phyloP scores from a whole-genome alignment of 2,888 invertebrate species.

The Malthinus flaveolus region DNA sequence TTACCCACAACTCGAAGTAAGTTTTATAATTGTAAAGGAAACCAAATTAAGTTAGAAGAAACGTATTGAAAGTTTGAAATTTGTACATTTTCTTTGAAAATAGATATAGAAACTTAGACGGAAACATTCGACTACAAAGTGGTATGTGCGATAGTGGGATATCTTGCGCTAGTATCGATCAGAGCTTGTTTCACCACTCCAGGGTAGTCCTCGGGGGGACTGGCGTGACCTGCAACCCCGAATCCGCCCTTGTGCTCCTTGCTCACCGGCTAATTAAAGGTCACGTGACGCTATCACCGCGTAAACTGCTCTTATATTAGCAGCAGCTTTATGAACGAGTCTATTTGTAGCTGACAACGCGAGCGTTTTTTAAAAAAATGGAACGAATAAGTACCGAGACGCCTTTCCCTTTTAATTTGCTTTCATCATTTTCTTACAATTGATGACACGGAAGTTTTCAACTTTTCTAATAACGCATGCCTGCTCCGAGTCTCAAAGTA shows the following conservation, averaged over 20 bases:
- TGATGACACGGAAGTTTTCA: too few relatives aligned
- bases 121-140: slow-evolving; percentile 25
- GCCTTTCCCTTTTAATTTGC: slow-evolving; percentile 24
- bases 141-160: slow-evolving; percentile 30
- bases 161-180: slow-evolving; percentile 43
- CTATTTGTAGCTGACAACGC: slow-evolving; percentile 28
- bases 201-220: slow-evolving; percentile 47
- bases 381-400: slow-evolving; percentile 17
- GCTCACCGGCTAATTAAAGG: slow-evolving; percentile 51
- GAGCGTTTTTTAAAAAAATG: too few relatives aligned
- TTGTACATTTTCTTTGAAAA: slow-evolving; percentile 5
- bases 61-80: neutral
- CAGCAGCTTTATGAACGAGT: slow-evolving; percentile 39
- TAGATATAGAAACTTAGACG: slow-evolving; percentile 19
- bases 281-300: slow-evolving; percentile 48
- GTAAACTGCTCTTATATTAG: slow-evolving; percentile 46
- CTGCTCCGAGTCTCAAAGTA: too few relatives aligned
- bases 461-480: too few relatives aligned
- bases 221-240: slow-evolving; percentile 50
- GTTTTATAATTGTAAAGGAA: neutral
- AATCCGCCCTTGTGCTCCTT: slow-evolving; percentile 45
- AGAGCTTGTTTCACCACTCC: slow-evolving; percentile 33
- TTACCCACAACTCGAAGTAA: too few relatives aligned
- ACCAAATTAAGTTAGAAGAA: neutral
- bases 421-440: slow-evolving; percentile 1